These are phyloP conservation scores for Carpatolechia fugitivella DNA, from an alignment of 2,888 invertebrate species.

Conservation along the genomic window DNA sequence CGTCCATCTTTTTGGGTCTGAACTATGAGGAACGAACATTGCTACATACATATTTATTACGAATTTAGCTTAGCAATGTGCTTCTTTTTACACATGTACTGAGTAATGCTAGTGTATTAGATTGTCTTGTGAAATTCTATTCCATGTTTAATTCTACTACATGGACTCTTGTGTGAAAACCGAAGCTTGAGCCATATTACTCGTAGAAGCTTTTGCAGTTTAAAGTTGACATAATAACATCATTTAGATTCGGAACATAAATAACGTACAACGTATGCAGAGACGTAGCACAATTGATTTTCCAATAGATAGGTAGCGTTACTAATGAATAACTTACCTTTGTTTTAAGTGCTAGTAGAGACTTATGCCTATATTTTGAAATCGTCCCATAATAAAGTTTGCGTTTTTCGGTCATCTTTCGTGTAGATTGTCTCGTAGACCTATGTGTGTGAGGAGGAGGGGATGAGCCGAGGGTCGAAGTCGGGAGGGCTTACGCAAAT, in stretches of 20 bases:
- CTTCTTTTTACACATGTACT: not conserved
- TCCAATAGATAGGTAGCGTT: not conserved
- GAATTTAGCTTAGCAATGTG: not conserved
- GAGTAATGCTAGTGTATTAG: too few species aligned
- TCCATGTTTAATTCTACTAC: too few species aligned
- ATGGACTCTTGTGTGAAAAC: too few species aligned
- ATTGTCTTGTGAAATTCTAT: too few species aligned
- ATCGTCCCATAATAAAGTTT: not conserved
- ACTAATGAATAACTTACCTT: too few species aligned
- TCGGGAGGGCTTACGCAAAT: not conserved
- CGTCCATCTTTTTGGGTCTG: conserved; percentile 10
- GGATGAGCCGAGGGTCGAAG: not conserved
- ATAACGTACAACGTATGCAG: too few species aligned
- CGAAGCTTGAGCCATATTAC: too few species aligned
- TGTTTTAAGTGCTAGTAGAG: not conserved
- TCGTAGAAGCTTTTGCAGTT: too few species aligned
- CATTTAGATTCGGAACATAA: too few species aligned
- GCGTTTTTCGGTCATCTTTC: not conserved
- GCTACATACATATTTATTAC: conserved; percentile 14
- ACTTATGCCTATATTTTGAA: not conserved
- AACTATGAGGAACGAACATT: conserved; percentile 7
- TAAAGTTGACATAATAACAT: too few species aligned
- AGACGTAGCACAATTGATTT: too few species aligned
- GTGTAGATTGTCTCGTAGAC: not conserved
- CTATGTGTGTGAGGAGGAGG: not conserved